Evolutionary conservation across 2,113 vertebrate species (phyloP), one percentile per base, ranked within the genome.

Genomic region (Tachysurus vachellii): DNA sequence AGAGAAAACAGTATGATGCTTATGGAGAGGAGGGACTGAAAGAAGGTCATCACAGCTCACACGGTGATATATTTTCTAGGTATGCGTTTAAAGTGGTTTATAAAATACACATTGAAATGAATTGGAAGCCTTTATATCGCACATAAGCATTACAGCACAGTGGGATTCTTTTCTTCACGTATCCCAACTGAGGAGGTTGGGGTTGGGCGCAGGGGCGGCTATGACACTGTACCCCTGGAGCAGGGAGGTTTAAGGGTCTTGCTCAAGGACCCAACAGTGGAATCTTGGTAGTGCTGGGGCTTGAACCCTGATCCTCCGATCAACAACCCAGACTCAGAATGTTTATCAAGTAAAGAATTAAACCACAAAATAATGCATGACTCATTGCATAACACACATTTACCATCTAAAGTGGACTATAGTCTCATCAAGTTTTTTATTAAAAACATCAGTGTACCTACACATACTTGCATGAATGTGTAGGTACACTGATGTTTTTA

Each of bases 21-120:
- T 99, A 99, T 0, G 98, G 98, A 80, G 98, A 99, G 91, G 98
- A 99, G 47, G 98, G 98, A 11, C 93, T 99, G 71, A 99, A 99
- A 92, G 98, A 99, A 42, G 98, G 98, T 28, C 98, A 98, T 92
- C 97, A 99, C 88, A 94, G 97, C 91, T 99, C 98, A 87, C 98
- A 99, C 62, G 97, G 96, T 76, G 98, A 99, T 89, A 99, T 99
- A 92, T 99, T 99, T 94, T 99, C 98, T 84, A 99, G 99, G 98
- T 99, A 90, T 93, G 96, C 91, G 12, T 70, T 7, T 26, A 10
- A 75, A 57, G 16, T 13, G 0, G 4, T 42, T 57, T 4, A 13
- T 42, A 28, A 79, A 79, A 31, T 80, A 11, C 28, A 10, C 1
- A 31, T 11, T 5, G 36, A 36, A 50, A 50, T 50, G 8, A 50